These are phyloP conservation scores for Ischnus inquisitorius DNA, from an alignment of 2,888 invertebrate species.

Conservation along the genomic window DNA sequence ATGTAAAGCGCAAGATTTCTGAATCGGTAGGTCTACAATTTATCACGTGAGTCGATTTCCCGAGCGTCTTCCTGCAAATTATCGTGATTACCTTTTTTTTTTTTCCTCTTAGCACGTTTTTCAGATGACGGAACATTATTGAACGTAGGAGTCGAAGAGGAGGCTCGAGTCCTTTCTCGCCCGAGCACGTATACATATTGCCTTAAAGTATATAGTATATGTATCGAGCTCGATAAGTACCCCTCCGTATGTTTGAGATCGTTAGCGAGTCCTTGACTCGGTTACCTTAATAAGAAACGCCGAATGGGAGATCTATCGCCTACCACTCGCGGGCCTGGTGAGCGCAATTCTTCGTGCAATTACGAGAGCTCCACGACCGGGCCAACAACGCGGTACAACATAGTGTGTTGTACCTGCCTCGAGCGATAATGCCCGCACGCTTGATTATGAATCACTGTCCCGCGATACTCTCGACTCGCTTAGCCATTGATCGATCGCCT, in stretches of 20 bases:
- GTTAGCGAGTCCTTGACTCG: slow-evolving; percentile 80
- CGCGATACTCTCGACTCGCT: slow-evolving; percentile 32
- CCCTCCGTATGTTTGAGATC: slow-evolving; percentile 54
- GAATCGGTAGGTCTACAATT: neutral
- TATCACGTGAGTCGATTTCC: neutral
- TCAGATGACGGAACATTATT: slow-evolving; percentile 16
- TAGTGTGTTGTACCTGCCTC: slow-evolving; percentile 12
- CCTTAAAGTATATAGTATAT: slow-evolving; percentile 33
- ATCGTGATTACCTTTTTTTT: neutral
- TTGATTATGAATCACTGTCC: slow-evolving; percentile 62
- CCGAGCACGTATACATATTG: slow-evolving; percentile 11
- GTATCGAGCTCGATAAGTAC: slow-evolving; percentile 64
- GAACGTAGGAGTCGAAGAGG: slow-evolving; percentile 30
- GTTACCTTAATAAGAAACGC: slow-evolving; percentile 83
- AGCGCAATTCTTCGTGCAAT: slow-evolving; percentile 57
- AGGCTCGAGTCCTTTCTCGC: slow-evolving; percentile 5
- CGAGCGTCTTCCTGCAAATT: neutral
- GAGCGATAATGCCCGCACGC: slow-evolving; percentile 17
- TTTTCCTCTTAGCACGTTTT: neutral
- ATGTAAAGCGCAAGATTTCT: neutral
- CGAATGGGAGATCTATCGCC: slow-evolving; percentile 79
- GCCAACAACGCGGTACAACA: slow-evolving; percentile 31
- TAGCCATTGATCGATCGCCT: slow-evolving; percentile 59
- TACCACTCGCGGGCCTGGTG: slow-evolving; percentile 61
- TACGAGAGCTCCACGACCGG: slow-evolving; percentile 38